These are phyloP conservation scores for Tetramorium alpestre DNA, from an alignment of 1,140 invertebrate genomes.

Conservation along the genomic window DNA sequence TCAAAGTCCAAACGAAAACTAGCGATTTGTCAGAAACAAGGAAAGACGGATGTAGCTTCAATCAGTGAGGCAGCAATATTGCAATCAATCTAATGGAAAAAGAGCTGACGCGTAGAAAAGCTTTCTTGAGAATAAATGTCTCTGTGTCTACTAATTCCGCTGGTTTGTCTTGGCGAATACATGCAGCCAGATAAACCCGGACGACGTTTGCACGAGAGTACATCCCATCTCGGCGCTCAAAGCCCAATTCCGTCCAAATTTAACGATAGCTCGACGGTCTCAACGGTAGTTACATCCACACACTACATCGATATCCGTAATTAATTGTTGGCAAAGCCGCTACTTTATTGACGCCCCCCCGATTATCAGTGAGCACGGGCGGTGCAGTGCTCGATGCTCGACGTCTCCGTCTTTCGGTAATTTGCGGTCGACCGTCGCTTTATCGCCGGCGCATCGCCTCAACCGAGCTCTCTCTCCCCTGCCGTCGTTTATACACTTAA, in stretches of 20 bases:
- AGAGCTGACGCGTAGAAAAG: conserved; percentile 12
- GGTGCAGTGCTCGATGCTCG: neutral
- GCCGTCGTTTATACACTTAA: conserved; percentile 39
- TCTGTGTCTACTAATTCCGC: no score
- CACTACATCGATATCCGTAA: conserved; percentile 27
- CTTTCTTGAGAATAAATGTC: neutral
- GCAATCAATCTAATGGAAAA: conserved; percentile 23
- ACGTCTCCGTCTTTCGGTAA: conserved; percentile 40
- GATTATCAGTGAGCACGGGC: conserved; percentile 60
- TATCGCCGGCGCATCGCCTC: conserved; percentile 49
- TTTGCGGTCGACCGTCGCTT: conserved; percentile 38
- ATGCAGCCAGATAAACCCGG: neutral
- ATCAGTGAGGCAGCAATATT: neutral
- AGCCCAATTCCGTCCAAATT: conserved; percentile 3
- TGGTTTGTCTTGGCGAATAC: neutral
- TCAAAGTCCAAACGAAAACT: no score
- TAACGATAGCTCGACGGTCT: neutral
- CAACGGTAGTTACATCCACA: neutral
- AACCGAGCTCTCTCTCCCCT: neutral
- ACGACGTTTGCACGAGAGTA: neutral
- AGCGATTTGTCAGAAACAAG: no score
- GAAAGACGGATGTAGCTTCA: neutral
- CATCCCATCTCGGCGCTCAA: neutral
- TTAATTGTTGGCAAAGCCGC: conserved; percentile 55
- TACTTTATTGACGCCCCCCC: conserved; percentile 42